A percentile compares a stretch with the other conserved stretches of the same genome.
These are phyloP conservation scores for Pantherophis vulpinus DNA, from an alignment of 2,797 vertebrate species.

Conservation along the genomic window DNA sequence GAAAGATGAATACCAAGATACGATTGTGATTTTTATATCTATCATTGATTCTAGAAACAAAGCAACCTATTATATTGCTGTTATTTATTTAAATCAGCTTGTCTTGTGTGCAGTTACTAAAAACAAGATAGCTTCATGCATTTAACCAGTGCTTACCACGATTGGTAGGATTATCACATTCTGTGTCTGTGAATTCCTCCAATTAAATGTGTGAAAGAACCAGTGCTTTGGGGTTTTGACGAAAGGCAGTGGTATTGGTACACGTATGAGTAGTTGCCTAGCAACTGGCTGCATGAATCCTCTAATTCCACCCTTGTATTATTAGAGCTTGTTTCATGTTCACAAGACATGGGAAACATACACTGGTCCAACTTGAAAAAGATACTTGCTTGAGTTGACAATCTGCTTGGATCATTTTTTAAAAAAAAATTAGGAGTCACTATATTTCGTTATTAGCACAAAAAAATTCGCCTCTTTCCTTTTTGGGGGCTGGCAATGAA, in stretches of 20 bases:
- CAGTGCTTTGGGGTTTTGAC: slow-evolving; percentile 22
- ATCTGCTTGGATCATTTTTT: background rate
- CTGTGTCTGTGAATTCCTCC: slow-evolving; percentile 24
- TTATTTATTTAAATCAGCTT: background rate
- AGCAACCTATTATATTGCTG: background rate
- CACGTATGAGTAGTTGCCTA: slow-evolving; percentile 23
- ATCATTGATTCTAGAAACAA: background rate
- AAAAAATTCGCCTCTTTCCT: no score
- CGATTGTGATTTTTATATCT: background rate
- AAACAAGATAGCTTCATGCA: slow-evolving; percentile 2
- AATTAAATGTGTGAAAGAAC: slow-evolving; percentile 31
- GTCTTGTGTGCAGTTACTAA: background rate
- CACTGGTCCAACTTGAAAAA: background rate
- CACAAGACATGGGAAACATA: background rate
- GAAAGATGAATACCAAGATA: background rate
- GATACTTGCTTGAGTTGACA: background rate
- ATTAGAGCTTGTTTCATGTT: slow-evolving; percentile 3
- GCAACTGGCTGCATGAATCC: slow-evolving; percentile 32
- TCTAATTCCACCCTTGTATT: slow-evolving; percentile 21
- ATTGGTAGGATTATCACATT: slow-evolving; percentile 22
- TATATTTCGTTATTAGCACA: background rate
- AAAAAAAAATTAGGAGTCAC: background rate
- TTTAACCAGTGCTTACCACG: background rate
- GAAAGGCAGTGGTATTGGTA: slow-evolving; percentile 16
- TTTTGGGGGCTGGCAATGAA: background rate